Evolutionary conservation across 2,888 invertebrate species (phyloP), one percentile per base, ranked within the genome.

Genomic region (Xestoiulus laeticollis): DNA sequence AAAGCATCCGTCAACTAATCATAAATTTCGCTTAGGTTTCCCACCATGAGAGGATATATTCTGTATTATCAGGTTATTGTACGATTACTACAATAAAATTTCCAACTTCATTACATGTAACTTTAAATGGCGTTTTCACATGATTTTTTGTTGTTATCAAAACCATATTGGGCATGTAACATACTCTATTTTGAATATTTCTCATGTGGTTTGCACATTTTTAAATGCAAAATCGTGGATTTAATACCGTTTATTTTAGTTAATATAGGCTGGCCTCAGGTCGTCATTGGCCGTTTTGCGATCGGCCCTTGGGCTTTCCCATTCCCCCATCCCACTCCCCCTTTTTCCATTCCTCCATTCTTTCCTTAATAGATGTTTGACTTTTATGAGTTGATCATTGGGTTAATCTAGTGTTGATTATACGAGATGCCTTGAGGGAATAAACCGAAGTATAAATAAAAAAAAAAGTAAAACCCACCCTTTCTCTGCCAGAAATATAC

Each of bases 301-400:
- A 68, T 68, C 68, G 68, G 68, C 68, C 68, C 68, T 68, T 68
- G 68, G 68, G 68, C 68, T 68, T 68, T 26, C 68, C 22, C 59
- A 1, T n/a, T 19, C n/a, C n/a, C 59, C n/a, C 59, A 59, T 59
- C 59, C 19, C n/a, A 19, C n/a, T n/a, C 59, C 59, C 59, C n/a
- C 19, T 59, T 59, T 59, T 48, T 48, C 14, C 48, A 48, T 48
- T 48, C 48, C 48, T 59, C 68, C 68, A 68, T 68, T 68, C 68
- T 68, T 68, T 68, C 68, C 68, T 68, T 68, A 68, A 68, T 68
- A 68, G 68, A 68, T 68, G 68, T 68, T 68, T 68, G 68, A 68
- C 68, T 68, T 68, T 68, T 68, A 68, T 68, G 68, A 68, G 68
- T 68, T 68, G 68, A 68, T 68, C 68, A 68, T 68, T 68, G 68